These are phyloP conservation scores for Anticlea derivata DNA, from an alignment of 2,888 invertebrate species.

Conservation along the genomic window DNA sequence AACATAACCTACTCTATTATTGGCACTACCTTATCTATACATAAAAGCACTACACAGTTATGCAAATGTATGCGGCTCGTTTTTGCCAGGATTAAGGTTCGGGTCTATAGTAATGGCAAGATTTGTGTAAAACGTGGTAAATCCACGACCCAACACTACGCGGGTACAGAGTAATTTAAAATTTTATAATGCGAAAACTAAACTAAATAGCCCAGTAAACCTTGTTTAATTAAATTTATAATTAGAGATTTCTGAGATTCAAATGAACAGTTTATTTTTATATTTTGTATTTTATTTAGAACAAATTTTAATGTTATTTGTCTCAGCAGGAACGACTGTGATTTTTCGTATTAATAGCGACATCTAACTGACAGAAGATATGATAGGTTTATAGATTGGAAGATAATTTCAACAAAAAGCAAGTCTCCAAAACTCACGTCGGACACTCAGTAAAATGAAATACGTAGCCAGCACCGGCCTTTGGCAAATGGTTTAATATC, in stretches of 20 bases:
- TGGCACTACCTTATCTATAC: constrained; percentile 18
- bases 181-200: constrained; percentile 42
- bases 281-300: constrained; percentile 9
- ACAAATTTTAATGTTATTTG: constrained; percentile 16
- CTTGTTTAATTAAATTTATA: constrained; percentile 42
- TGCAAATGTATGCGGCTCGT: constrained; percentile 55
- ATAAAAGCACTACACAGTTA: constrained; percentile 46
- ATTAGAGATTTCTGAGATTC: constrained; percentile 26
- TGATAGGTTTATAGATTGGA: constrained; percentile 76
- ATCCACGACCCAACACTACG: constrained; percentile 45
- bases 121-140: constrained; percentile 57
- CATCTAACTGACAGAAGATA: constrained; percentile 65
- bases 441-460: constrained; percentile 84
- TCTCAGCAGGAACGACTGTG: constrained; percentile 10
- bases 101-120: constrained; percentile 60
- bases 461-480: constrained; percentile 80
- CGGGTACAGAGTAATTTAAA: constrained; percentile 38
- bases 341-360: constrained; percentile 39
- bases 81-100: constrained; percentile 56
- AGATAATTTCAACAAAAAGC: constrained; percentile 79
- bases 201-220: constrained; percentile 37
- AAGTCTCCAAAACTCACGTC: constrained; percentile 79
- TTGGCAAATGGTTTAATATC: constrained; percentile 84
- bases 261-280: constrained; percentile 7
- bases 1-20: constrained; percentile 19